Base-by-base conservation (phyloP, 2,113 vertebrate genomes). In the Ivindomyrus marchei region DNA sequence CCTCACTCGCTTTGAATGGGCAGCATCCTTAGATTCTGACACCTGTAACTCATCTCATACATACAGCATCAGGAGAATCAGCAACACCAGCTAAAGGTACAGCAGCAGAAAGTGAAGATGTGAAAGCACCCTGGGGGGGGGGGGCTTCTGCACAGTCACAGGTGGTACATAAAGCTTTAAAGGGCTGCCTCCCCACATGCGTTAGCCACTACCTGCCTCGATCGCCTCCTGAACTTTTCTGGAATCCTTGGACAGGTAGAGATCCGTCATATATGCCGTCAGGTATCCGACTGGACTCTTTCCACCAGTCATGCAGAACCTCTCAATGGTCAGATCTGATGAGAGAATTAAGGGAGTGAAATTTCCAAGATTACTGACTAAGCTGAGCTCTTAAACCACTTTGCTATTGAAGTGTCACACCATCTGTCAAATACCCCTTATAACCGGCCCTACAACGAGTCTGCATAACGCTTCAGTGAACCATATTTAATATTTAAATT, bases 261-360 rank as follows among this genome's bases (percentile, higher is more conserved):
- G 94, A 93, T 99, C 98, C 0, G 98, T 98, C 93, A 98, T 94
- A 93, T 98, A 99, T 0, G 98, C 97, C 93, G 97, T 98, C 92
- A 99, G 94, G 92, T 99, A 99, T 58, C 96, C 98, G 47, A 97
- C 89, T 0, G 98, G 98, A 91, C 97, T 98, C 91, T 98, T 92
- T 56, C 98, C 98, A 92, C 98, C 98, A 0, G 98, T 99, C 97
- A 99, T 96, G 92, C 98, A 99, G 95, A 99, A 99, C 84, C 98
- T 96, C 92, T 99, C 98, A 83, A 99, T 98, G 86, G 96, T 94
- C 94, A 99, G 94, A 88, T 96, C 98, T 99, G 92, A 62, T 1
- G 45, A 10, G 66, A 7, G 53, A 53, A 31, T 83, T 85, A 62
- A 70, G 80, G 27, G 39, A 42, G 42, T 84, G 15, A 84, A 84